A percentile compares a stretch with the other conserved stretches of the same genome.
Evolutionary conservation across 2,888 invertebrate species (phyloP).

Genomic region (Papilio gigon): DNA sequence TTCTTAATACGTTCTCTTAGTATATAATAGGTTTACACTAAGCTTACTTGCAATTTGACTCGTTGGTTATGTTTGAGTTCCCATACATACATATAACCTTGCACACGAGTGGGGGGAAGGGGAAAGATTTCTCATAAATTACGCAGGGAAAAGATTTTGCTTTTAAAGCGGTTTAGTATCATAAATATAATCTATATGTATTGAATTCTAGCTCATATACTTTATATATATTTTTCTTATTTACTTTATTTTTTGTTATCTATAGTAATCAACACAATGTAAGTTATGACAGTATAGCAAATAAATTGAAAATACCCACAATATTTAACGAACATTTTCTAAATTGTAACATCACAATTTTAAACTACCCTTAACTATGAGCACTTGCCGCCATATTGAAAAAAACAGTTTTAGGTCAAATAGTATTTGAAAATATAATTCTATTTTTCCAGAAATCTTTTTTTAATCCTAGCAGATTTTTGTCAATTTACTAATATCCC

Average conservation of each 20-base stretch:
- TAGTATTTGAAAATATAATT: no score
- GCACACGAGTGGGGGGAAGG: constrained; percentile 63
- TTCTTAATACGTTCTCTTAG: constrained; percentile 44
- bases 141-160: constrained; percentile 51
- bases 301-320: not conserved
- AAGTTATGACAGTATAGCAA: not conserved
- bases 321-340: not conserved
- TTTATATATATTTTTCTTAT: constrained; percentile 36
- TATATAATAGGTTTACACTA: constrained; percentile 53
- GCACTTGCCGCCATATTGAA: no score
- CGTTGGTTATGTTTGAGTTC: constrained; percentile 48
- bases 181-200: constrained; percentile 37
- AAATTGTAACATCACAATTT: not conserved
- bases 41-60: constrained; percentile 57
- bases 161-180: constrained; percentile 54
- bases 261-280: constrained; percentile 35
- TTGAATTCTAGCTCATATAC: constrained; percentile 35
- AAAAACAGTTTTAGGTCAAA: no score
- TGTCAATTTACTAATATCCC: no score
- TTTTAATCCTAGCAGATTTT: no score
- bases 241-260: constrained; percentile 38
- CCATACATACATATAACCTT: constrained; percentile 56
- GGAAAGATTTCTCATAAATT: constrained; percentile 62
- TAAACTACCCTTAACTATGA: not conserved
- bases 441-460: no score